Evolutionary conservation across 1,140 invertebrate species (phyloP).

Genomic region (Ectropis grisescens): DNA sequence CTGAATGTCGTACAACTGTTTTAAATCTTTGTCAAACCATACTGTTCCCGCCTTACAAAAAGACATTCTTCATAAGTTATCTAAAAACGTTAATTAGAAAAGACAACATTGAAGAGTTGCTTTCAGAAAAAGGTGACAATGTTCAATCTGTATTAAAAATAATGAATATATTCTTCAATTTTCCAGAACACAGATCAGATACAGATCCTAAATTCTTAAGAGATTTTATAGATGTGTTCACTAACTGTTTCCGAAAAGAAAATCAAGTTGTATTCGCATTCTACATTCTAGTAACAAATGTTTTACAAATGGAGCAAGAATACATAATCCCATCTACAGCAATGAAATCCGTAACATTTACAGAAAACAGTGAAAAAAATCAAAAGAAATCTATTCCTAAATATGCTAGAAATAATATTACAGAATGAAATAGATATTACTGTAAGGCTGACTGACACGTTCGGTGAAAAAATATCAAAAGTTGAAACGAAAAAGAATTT

Average conservation of each 20-base stretch:
- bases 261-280: conserved; percentile 51
- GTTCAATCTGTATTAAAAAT: conserved; percentile 53
- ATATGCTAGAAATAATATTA: conserved; percentile 38
- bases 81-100: conserved; percentile 48
- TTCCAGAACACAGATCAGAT: conserved; percentile 29
- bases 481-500: conserved; percentile 52
- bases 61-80: conserved; percentile 35
- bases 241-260: conserved; percentile 36
- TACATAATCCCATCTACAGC: conserved; percentile 38
- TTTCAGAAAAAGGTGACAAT: conserved; percentile 47
- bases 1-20: conserved; percentile 20
- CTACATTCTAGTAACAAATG: conserved; percentile 37
- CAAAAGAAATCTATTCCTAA: conserved; percentile 38
- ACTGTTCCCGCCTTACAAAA: conserved; percentile 43
- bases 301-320: conserved; percentile 38
- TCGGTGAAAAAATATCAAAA: conserved; percentile 42
- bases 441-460: conserved; percentile 42
- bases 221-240: conserved; percentile 43
- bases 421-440: conserved; percentile 45
- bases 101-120: conserved; percentile 40
- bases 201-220: conserved; percentile 33
- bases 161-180: conserved; percentile 42
- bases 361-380: conserved; percentile 39
- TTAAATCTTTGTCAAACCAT: conserved; percentile 40
- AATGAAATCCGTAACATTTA: conserved; percentile 19